Evolutionary conservation across 2,888 invertebrate species (phyloP).

Genomic region (Ctenicera cuprea): DNA sequence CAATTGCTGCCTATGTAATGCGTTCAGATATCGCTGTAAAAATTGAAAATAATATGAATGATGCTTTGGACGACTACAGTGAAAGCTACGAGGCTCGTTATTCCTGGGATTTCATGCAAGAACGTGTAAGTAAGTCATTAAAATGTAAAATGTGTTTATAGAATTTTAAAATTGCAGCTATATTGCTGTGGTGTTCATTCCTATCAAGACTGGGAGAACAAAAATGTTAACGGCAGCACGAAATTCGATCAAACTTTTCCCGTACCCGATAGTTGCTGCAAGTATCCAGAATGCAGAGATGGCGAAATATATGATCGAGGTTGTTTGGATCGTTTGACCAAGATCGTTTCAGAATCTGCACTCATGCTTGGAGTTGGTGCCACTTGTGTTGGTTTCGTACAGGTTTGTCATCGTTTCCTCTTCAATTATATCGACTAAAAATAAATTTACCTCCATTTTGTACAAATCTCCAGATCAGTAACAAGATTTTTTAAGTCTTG

Average conservation of each 20-base stretch:
- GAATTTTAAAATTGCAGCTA: conserved; percentile 62
- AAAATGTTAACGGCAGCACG: conserved; percentile 13
- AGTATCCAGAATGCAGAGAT: conserved; percentile 24
- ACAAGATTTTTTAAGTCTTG: neutral
- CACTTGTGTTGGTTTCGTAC: conserved; percentile 86
- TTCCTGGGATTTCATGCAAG: conserved; percentile 78
- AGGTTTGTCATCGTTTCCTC: conserved; percentile 72
- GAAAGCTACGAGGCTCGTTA: conserved; percentile 66
- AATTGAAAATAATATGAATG: conserved; percentile 72
- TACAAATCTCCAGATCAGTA: neutral
- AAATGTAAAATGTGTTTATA: neutral
- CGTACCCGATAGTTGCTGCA: conserved; percentile 53
- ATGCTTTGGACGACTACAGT: conserved; percentile 72
- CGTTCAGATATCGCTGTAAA: conserved; percentile 70
- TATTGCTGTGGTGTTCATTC: conserved; percentile 70
- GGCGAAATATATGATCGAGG: conserved; percentile 70
- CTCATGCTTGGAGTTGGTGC: conserved; percentile 84
- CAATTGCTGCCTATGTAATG: conserved; percentile 75
- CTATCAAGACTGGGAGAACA: conserved; percentile 66
- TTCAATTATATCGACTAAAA: neutral
- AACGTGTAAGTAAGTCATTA: conserved; percentile 71
- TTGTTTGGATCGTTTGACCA: conserved; percentile 78
- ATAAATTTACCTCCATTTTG: neutral
- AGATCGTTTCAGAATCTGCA: conserved; percentile 82
- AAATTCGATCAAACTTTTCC: neutral